These are phyloP conservation scores for Fringilla coelebs DNA, from an alignment of 2,797 vertebrate species.

Conservation along the genomic window DNA sequence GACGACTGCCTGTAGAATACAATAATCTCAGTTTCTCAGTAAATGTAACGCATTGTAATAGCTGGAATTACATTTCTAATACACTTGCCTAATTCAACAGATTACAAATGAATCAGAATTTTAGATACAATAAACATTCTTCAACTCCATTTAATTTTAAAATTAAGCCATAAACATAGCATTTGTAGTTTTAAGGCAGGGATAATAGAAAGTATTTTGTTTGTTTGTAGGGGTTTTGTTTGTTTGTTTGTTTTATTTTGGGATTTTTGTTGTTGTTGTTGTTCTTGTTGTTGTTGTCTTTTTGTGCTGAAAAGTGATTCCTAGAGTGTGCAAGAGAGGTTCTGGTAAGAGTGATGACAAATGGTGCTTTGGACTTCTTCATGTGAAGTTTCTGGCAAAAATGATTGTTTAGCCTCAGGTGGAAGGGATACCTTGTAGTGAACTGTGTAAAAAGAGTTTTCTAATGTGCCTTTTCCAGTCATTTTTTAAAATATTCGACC, in stretches of 20 bases:
- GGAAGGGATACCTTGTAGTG: neutral
- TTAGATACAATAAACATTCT: neutral
- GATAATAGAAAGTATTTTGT: neutral
- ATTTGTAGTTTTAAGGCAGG: slow-evolving; percentile 24
- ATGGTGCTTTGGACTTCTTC: neutral
- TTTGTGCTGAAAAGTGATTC: neutral
- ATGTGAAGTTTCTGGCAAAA: neutral
- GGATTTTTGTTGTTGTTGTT: neutral
- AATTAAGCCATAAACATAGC: neutral
- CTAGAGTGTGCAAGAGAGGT: neutral
- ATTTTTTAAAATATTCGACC: neutral
- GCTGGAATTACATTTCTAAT: slow-evolving; percentile 34
- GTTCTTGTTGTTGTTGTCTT: neutral
- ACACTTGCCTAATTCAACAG: slow-evolving; percentile 46
- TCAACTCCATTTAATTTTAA: neutral
- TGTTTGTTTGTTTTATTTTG: neutral
- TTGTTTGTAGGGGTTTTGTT: neutral
- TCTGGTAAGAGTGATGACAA: neutral
- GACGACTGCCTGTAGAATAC: slow-evolving; percentile 1
- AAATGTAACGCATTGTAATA: neutral
- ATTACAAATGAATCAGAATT: slow-evolving; percentile 11
- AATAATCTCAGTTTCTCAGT: slow-evolving; percentile 40
- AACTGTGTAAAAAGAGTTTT: neutral
- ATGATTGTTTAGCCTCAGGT: neutral
- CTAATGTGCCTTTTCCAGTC: neutral